Evolutionary conservation across 2,888 invertebrate genomes (phyloP), one percentile per base, ranked within the genome.

Genomic region (Pediacus dermestoides): DNA sequence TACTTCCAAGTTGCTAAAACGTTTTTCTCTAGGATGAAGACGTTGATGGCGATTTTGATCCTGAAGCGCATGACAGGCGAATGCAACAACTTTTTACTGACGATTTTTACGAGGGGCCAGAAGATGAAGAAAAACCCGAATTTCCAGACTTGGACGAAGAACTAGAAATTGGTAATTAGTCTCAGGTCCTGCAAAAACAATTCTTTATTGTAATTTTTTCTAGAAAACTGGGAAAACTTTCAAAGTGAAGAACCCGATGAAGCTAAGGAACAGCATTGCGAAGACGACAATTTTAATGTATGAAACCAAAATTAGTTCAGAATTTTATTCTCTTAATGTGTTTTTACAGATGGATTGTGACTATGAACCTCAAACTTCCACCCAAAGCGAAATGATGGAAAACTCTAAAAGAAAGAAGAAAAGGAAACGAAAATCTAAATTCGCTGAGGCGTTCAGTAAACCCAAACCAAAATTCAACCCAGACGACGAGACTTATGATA

Each of bases 21-120:
- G 21, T 39, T 13, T 28, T 36, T 21, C 60, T 76, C 46, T 70
- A 81, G 71, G 81, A 86, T 45, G 77, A 81, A 4, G 93, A 95
- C 61, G 72, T 96, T 9, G 90, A 95, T 34, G 85, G 80, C 2
- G 92, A 93, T 58, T 93, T 95, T 68, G 90, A 96, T 72, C 93
- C 95, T 0, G 82, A 77, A 4, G 82, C 82, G 42, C 85, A 96
- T 67, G 95, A 96, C 67, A 74, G 74, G 44, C 78, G 84, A 57
- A 96, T 96, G 95, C 74, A 80, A 52, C 77, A 83, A 59, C 70
- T 93, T 28, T 96, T 95, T 68, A 81, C 86, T 68, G 86, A 91
- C 28, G 79, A 91, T 35, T 95, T 85, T 72, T 95, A 96, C 68
- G 74, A 81, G 4, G 80, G 78, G 1, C 80, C 76, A 4, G 82